phyloP scores from a whole-genome alignment of 2,797 vertebrate species.

The Philypnodon macrostomus region DNA sequence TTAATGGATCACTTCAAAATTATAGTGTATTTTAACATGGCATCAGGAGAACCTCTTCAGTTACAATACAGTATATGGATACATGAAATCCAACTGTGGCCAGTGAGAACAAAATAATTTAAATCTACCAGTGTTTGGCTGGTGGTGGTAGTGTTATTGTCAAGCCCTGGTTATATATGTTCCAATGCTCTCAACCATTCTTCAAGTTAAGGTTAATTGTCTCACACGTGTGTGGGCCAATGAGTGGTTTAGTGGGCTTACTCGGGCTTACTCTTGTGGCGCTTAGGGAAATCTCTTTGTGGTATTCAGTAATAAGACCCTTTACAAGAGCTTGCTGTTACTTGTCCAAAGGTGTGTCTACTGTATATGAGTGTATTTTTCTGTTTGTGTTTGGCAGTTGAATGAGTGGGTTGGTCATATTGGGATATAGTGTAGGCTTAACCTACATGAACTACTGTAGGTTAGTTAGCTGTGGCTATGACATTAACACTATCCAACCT shows the following conservation, averaged over 20 bases:
- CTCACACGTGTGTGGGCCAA: slow-evolving; percentile 8
- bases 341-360: slow-evolving; percentile 59
- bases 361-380: slow-evolving; percentile 27
- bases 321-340: slow-evolving; percentile 49
- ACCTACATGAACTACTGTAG: too few species aligned
- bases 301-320: slow-evolving; percentile 43
- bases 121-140: too few species aligned
- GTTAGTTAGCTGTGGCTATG: too few species aligned
- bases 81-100: too few species aligned
- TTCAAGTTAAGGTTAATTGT: slow-evolving; percentile 24
- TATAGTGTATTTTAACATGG: too few species aligned
- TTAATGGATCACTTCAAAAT: too few species aligned
- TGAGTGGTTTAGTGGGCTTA: slow-evolving; percentile 17
- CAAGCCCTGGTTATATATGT: background rate
- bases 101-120: too few species aligned
- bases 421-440: too few species aligned
- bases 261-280: slow-evolving; percentile 12
- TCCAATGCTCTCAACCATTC: background rate
- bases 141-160: too few species aligned
- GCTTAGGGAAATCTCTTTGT: slow-evolving; percentile 46
- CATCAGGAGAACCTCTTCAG: too few species aligned
- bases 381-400: slow-evolving; percentile 20
- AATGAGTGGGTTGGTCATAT: slow-evolving; percentile 16
- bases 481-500: too few species aligned
- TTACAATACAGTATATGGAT: too few species aligned